Conservation (phyloP, 2,888 invertebrate species). For the Drosophila prostipennis region DNA sequence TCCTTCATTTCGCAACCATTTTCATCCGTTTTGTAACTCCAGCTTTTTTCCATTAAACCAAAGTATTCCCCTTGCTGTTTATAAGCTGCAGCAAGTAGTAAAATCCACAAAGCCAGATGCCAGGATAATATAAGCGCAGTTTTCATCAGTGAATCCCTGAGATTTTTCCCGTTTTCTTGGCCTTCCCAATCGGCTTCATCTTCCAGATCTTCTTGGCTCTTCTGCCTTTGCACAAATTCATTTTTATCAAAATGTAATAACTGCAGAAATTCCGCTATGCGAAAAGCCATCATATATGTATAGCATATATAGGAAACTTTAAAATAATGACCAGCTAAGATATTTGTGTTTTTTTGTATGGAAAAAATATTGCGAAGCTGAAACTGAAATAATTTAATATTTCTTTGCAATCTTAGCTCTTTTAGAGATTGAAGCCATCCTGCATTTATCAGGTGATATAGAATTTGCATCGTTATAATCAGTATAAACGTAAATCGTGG, state of each 20-base stretch:
- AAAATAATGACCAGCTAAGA: constrained; percentile 52
- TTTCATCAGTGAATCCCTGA: not conserved
- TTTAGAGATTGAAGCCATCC: constrained; percentile 46
- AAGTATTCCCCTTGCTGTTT: constrained; percentile 40
- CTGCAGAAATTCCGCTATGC: constrained; percentile 10
- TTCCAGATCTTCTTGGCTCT: constrained; percentile 28
- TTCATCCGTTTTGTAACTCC: constrained; percentile 1
- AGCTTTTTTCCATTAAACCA: not conserved
- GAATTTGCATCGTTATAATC: constrained; percentile 30
- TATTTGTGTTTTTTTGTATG: constrained; percentile 29
- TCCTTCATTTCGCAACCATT: not conserved
- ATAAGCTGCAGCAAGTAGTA: constrained; percentile 47
- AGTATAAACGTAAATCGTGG: constrained; percentile 22
- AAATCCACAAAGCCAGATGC: constrained; percentile 34
- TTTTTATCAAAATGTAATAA: constrained; percentile 29
- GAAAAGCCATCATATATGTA: constrained; percentile 11
- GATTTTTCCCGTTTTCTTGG: not conserved
- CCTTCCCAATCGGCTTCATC: constrained; percentile 48
- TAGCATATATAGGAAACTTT: constrained; percentile 19
- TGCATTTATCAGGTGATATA: constrained; percentile 50
- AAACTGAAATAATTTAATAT: constrained; percentile 2
- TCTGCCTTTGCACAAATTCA: constrained; percentile 13
- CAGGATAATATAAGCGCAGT: constrained; percentile 31
- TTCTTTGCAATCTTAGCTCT: constrained; percentile 1
- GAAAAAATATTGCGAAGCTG: constrained; percentile 3